Base-by-base conservation (phyloP, 2,113 vertebrate genomes). In the Etheostoma spectabile region DNA sequence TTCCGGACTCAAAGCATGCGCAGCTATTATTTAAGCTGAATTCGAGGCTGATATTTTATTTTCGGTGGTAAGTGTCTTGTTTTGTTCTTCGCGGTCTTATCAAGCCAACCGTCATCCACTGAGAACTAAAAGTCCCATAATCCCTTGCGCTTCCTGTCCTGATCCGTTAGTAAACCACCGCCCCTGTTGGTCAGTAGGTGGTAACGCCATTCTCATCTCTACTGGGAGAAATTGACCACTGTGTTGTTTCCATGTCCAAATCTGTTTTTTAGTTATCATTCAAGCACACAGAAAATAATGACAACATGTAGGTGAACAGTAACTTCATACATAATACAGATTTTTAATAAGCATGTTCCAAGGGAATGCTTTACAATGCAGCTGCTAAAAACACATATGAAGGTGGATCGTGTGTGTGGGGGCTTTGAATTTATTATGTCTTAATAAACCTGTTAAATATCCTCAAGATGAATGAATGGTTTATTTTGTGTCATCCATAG, bases 111-210 rank as follows among this genome's bases (percentile, higher is more conserved):
- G 86, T 55, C 86, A 21, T 55, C 35, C 48, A 38, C 49, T 62
- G 70, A 83, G 85, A 88, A 94, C 93, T 93, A 93, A 77, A 92
- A 82, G 13, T 92, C 88, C 93, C 93, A 93, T 0, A 72, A 86
- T 86, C 2, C 92, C 0, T 78, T 88, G 86, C 86, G 85, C 46
- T 67, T 60, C 51, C 42, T 65, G 48, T 33, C 18, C 24, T 8
- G 16, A 4, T 24, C 62, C 11, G 8, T 48, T 15, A 5, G 11
- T 18, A 0, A 19, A 18, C 3, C 45, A 74, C 30, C 42, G 78
- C 88, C 83, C 68, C 87, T 53, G 16, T 30, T 80, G 91, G 86
- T 61, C 77, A 74, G 30, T 8, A 0, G 16, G 5, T n/a, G 24
- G 52, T 51, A 74, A 0, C 5, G 21, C 70, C 53, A 0, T 2